Base-by-base conservation (phyloP, 2,113 vertebrate genomes). In the Melanerpes formicivorus region DNA sequence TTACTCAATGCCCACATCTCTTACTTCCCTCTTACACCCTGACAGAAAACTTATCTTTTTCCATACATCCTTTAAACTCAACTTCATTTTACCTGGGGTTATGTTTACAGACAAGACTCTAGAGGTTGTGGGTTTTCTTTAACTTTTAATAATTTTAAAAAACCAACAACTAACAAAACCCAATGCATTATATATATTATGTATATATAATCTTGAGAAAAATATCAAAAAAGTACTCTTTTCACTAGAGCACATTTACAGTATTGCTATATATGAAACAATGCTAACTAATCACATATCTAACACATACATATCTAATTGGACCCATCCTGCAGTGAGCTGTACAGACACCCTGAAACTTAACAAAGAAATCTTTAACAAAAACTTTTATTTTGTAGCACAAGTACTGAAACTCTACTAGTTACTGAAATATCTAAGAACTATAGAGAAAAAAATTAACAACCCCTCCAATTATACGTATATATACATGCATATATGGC, bases 391-490 rank as follows among this genome's bases (percentile, higher is more conserved):
- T 64, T 79, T 66, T 46, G 29, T 1, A 83, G 29, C 52, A 82
- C 6, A 82, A 80, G 37, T 8, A 84, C 16, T 56, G 21, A 63
- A 93, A 93, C 13, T n/a, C 4, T 29, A 27, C 5, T 1, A n/a
- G 4, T 8, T 5, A 1, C 32, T 52, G 9, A 81, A 76, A 91
- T 86, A 62, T 0, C 3, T 0, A 37, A 25, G 5, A 82, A 42
- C 2, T n/a, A 29, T 0, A 34, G 5, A 84, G 21, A 70, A 60
- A 2, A 22, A 91, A 66, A 77, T 27, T 40, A 65, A 37, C 5
- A 13, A 29, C 17, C 26, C 22, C 2, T 6, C 23, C 6, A 60
- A 59, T 14, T 2, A 23, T 1, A 67, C 0, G 0, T 5, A 32
- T 37, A 46, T 22, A 40, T 17, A 42, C 4, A 34, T 3, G 0